Percentiles rank a stretch among this genome's conserved stretches.
Evolutionary conservation across 2,888 invertebrate genomes (phyloP).

Genomic region (Cosmia pyralina): DNA sequence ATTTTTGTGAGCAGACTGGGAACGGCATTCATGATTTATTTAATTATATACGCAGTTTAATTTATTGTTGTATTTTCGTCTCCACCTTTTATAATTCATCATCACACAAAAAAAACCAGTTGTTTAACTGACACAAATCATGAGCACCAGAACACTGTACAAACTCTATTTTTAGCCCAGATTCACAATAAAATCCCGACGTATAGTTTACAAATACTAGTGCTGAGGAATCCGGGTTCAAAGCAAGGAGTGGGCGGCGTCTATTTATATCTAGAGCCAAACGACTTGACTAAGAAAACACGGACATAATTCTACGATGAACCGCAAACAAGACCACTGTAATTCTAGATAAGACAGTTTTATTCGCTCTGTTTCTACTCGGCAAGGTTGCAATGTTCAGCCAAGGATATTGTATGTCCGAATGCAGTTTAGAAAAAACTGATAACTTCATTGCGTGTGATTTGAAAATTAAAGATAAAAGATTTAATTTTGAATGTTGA

Average conservation of each 20-base stretch:
- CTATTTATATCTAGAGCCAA: slow-evolving; percentile 34
- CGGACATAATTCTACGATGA: slow-evolving; percentile 15
- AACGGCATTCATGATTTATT: no score
- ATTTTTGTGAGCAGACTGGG: no score
- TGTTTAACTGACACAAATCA: background rate
- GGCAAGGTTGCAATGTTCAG: slow-evolving; percentile 13
- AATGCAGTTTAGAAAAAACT: slow-evolving; percentile 14
- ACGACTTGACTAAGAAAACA: slow-evolving; percentile 20
- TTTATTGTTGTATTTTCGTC: no score
- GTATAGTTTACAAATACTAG: slow-evolving; percentile 8
- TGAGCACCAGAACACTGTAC: slow-evolving; percentile 1
- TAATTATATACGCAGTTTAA: no score
- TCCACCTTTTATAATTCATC: no score
- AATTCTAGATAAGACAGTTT: slow-evolving; percentile 30
- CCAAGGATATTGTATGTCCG: background rate
- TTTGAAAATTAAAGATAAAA: background rate
- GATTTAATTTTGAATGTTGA: slow-evolving; percentile 13
- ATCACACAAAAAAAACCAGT: background rate
- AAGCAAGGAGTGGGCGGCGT: slow-evolving; percentile 36
- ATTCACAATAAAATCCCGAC: slow-evolving; percentile 15
- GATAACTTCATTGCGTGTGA: slow-evolving; percentile 8
- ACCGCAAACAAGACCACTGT: slow-evolving; percentile 12
- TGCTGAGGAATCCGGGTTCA: slow-evolving; percentile 16
- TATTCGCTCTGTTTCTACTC: slow-evolving; percentile 15
- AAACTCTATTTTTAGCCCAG: slow-evolving; percentile 15